Evolutionary conservation across 2,888 invertebrate genomes (phyloP).

Genomic region (Rapana venosa): DNA sequence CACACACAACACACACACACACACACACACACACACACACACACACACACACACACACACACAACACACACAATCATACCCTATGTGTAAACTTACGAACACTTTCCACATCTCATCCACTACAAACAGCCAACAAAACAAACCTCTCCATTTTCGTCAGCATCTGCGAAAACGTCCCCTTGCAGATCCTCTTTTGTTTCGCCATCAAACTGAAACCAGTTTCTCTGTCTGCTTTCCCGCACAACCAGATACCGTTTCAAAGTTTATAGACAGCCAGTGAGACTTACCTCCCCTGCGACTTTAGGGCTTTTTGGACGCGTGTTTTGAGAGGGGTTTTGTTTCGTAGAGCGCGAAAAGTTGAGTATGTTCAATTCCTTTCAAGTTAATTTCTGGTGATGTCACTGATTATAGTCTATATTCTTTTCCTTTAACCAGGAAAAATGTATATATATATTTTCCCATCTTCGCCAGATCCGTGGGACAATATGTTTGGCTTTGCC

Average conservation of each 20-base stretch:
- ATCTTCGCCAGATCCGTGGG: too few species aligned
- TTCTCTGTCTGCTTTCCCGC: not conserved
- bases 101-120: not conserved
- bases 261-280: slow-evolving; percentile 14
- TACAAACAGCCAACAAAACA: not conserved
- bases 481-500: too few species aligned
- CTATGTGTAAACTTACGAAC: not conserved
- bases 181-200: slow-evolving; percentile 22
- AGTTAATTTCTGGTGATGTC: too few species aligned
- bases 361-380: too few species aligned
- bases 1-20: slow-evolving; percentile 25
- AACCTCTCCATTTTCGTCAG: not conserved
- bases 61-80: not conserved
- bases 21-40: not conserved
- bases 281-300: not conserved
- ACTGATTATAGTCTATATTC: too few species aligned
- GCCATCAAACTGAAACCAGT: not conserved
- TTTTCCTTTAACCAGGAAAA: too few species aligned
- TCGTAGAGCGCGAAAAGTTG: not conserved
- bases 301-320: not conserved
- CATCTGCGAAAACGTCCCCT: not conserved
- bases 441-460: too few species aligned
- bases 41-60: not conserved
- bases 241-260: slow-evolving; percentile 23
- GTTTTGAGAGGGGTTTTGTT: not conserved